These are phyloP conservation scores for Aphrocallistes beatrix DNA, from an alignment of 37 sponge, comb jelly and placozoan species.

Conservation along the genomic window DNA sequence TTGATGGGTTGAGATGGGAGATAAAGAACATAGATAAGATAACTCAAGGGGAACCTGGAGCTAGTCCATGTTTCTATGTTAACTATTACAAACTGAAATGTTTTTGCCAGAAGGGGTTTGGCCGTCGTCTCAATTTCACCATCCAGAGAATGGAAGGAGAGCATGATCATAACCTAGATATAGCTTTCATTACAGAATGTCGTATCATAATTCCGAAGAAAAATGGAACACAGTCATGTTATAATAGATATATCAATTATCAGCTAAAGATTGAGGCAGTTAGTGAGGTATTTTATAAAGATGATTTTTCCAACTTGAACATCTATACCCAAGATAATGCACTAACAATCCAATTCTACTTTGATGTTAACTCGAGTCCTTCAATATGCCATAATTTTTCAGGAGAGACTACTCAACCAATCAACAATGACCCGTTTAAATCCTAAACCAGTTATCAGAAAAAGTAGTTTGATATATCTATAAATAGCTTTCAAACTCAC, in stretches of 20 bases:
- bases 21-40: not conserved
- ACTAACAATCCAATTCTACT: too few species aligned
- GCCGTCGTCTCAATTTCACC: not conserved
- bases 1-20: not conserved
- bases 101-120: not conserved
- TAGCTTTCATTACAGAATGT: not conserved
- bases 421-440: too few species aligned
- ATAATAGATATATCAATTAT: not conserved
- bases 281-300: not conserved
- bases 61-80: not conserved
- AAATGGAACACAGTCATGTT: not conserved
- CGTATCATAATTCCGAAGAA: not conserved
- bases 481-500: too few species aligned
- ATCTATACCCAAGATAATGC: too few species aligned
- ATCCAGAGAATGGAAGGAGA: not conserved
- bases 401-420: too few species aligned
- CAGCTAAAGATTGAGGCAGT: not conserved
- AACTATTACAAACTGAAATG: conserved; percentile 4
- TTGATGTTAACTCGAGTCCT: too few species aligned
- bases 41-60: too few species aligned
- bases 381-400: too few species aligned
- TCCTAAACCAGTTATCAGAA: too few species aligned
- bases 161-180: not conserved
- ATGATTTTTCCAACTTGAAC: too few species aligned
- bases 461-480: too few species aligned